Percentiles rank a stretch among this genome's conserved stretches.
phyloP scores from a whole-genome alignment of 2,113 vertebrate species.

The Poecilia latipinna region DNA sequence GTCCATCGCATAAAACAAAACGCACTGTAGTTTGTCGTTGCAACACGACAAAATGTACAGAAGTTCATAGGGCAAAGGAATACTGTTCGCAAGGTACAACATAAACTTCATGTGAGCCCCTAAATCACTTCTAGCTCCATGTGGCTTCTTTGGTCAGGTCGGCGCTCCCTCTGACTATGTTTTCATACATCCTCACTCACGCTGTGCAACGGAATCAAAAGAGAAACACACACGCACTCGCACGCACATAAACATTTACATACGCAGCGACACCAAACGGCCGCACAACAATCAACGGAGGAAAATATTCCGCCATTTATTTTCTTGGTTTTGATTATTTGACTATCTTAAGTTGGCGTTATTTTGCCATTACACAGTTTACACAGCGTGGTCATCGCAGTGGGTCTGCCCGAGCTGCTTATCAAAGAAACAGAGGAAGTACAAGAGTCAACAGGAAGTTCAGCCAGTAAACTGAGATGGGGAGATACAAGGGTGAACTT shows the following conservation, averaged over 20 bases:
- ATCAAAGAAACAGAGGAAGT: conserved; percentile 83
- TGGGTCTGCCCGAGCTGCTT: conserved; percentile 78
- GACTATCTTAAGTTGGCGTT: conserved; percentile 52
- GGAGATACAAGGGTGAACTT: conserved; percentile 70
- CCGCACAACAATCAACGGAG: conserved; percentile 28
- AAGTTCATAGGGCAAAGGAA: neutral
- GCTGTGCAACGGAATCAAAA: conserved; percentile 4
- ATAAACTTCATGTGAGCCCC: conserved; percentile 3
- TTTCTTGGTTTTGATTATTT: conserved; percentile 56
- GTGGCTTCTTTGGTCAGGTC: neutral
- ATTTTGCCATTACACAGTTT: conserved; percentile 50
- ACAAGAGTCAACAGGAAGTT: conserved; percentile 81
- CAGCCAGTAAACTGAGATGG: conserved; percentile 80
- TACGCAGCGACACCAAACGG: conserved; percentile 26
- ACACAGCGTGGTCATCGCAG: conserved; percentile 60
- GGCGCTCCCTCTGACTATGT: neutral
- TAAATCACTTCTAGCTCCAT: conserved; percentile 9
- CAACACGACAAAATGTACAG: neutral
- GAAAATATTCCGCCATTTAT: conserved; percentile 48
- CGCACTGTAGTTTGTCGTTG: neutral
- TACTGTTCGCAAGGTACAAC: neutral
- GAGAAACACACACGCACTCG: conserved; percentile 1
- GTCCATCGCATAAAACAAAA: neutral
- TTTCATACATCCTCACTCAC: conserved; percentile 8
- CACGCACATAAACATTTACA: conserved; percentile 3